A percentile compares a stretch with the other conserved stretches of the same genome.
Evolutionary conservation across 2,113 vertebrate genomes (phyloP).

Genomic region (Meriones unguiculatus): DNA sequence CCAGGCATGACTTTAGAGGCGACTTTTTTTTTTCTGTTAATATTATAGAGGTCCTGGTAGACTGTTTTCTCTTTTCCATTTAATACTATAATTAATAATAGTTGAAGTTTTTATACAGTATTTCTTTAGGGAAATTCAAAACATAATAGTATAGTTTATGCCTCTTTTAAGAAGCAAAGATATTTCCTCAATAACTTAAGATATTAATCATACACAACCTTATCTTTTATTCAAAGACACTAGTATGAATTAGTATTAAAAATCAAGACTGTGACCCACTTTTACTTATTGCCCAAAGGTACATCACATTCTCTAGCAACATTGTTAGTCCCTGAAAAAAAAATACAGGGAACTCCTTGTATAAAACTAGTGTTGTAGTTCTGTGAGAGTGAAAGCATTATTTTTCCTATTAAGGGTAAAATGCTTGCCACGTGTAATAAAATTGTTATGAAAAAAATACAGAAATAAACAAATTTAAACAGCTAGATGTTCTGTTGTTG

Average conservation of each 20-base stretch:
- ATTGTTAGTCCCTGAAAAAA: background rate
- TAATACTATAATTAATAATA: constrained; percentile 78
- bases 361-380: background rate
- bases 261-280: background rate
- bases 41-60: constrained; percentile 15
- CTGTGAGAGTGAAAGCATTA: background rate
- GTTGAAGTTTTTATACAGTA: constrained; percentile 49
- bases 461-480: constrained; percentile 19
- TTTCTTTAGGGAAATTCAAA: constrained; percentile 58
- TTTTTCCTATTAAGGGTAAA: background rate
- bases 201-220: constrained; percentile 25
- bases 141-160: constrained; percentile 46
- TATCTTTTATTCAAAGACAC: constrained; percentile 52
- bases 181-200: constrained; percentile 63
- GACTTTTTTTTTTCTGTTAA: constrained; percentile 15
- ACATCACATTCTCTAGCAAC: background rate
- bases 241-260: constrained; percentile 9
- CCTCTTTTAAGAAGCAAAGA: constrained; percentile 49
- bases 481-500: background rate
- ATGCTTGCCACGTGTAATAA: background rate
- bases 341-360: background rate
- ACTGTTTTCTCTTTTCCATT: constrained; percentile 47
- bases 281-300: background rate
- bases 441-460: background rate
- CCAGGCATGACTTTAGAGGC: background rate